phyloP scores from a whole-genome alignment of 1,140 invertebrate genomes.

The Heterodera carotae region DNA sequence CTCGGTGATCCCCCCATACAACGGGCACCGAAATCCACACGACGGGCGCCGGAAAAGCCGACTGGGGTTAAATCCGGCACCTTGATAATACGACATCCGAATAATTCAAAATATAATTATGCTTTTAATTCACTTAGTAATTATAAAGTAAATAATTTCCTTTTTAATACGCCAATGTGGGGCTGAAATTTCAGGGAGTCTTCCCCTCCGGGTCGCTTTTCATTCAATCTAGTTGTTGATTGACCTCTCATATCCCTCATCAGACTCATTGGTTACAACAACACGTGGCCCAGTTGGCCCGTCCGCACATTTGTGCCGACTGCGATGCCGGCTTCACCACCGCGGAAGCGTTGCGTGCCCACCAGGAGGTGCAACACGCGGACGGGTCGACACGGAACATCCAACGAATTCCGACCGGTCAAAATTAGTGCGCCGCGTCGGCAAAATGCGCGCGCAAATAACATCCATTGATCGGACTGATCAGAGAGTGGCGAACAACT shows the following conservation, averaged over 20 bases:
- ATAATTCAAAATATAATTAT: too few species aligned
- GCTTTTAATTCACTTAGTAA: slow-evolving; percentile 10
- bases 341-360: slow-evolving; percentile 32
- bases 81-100: too few species aligned
- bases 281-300: slow-evolving; percentile 32
- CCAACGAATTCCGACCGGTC: background rate
- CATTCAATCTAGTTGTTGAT: too few species aligned
- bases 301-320: slow-evolving; percentile 46
- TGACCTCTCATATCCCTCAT: slow-evolving; percentile 21
- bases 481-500: too few species aligned
- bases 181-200: too few species aligned
- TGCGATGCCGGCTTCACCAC: slow-evolving; percentile 56
- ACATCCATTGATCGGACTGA: too few species aligned
- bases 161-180: slow-evolving; percentile 13
- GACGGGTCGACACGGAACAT: background rate
- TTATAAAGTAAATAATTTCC: background rate
- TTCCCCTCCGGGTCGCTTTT: slow-evolving; percentile 1
- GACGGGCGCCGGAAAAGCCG: too few species aligned
- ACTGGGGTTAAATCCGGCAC: too few species aligned
- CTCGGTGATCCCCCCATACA: too few species aligned
- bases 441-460: too few species aligned
- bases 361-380: slow-evolving; percentile 28
- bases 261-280: slow-evolving; percentile 45
- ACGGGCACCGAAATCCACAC: too few species aligned
- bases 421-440: background rate